Base-by-base conservation (phyloP, 2,888 invertebrate genomes). In the Chrysolina americana region DNA sequence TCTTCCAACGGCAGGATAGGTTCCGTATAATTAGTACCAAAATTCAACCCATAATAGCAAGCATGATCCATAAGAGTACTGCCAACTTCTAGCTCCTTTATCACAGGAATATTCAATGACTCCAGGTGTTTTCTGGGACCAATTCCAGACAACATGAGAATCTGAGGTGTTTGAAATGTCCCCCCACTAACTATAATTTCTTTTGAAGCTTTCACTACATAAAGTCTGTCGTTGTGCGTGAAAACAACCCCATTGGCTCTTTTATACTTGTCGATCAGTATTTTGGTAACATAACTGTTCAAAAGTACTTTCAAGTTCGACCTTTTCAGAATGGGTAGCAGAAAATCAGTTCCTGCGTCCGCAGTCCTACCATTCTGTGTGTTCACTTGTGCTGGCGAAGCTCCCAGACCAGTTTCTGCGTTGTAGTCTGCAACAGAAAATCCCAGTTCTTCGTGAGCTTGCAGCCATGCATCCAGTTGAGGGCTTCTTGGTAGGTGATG, bases 111-210 rank as follows among this genome's bases (percentile, higher is more conserved):
- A 1, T 89, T 89, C 11, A 92, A 83, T 41, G 91, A 88, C 9
- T 86, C 81, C 6, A 94, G 87, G 83, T 94, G 92, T 0, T 90
- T 87, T 21, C 85, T 87, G 0, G 94, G 94, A 0, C 94, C 94
- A 41, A 96, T 89, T 11, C 96, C 96, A 0, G 96, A 96, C 15
- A 96, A 86, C 94, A 96, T 93, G 63, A 97, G 87, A 10, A 96
- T 87, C 85, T 96, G 96, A 0, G 96, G 95, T 0, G 95, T 94
- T 76, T 94, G 95, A 28, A 96, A 92, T 0, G 94, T 89, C 5
- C 96, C 96, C 0, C 94, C 95, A 11, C 93, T 91, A 13, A 96
- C 86, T 68, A 96, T 91, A 0, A 96, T 91, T 87, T 95, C 96
- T 78, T 92, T 94, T 4, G 89, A 90, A 6, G 94, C 95, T 9